Conservation (phyloP, 1,140 invertebrate genomes). For the Bombus waltoni region DNA sequence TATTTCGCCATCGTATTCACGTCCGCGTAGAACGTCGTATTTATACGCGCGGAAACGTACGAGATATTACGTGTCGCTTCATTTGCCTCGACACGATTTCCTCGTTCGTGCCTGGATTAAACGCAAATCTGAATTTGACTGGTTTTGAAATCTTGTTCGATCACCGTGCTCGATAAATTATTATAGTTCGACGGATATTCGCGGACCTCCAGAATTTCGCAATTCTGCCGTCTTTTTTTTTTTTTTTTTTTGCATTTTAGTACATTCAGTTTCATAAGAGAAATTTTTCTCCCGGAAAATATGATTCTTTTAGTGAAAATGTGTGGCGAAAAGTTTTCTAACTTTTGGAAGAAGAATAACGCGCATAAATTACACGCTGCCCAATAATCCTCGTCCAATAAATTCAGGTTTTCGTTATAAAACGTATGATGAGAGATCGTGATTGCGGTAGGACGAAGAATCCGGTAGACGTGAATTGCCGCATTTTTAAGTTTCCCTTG, state of each 20-base stretch:
- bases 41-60: conserved; percentile 9
- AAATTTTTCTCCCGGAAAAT: background rate
- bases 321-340: background rate
- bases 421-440: conserved; percentile 3
- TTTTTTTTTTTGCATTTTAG: background rate
- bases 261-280: background rate
- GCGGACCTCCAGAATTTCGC: no score
- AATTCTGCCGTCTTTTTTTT: background rate
- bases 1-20: conserved; percentile 9
- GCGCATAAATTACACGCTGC: conserved; percentile 2
- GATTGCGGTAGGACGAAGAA: conserved; percentile 20
- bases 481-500: conserved; percentile 41
- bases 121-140: background rate
- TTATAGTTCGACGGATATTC: no score
- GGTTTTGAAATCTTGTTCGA: background rate
- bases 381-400: conserved; percentile 18
- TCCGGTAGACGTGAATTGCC: conserved; percentile 28
- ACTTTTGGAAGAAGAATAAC: background rate
- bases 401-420: background rate
- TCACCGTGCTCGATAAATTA: background rate
- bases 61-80: background rate
- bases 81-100: background rate
- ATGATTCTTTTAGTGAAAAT: background rate
- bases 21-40: background rate
- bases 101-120: background rate